phyloP scores from a whole-genome alignment of 2,113 vertebrate genomes.

The Desmodus rotundus region DNA sequence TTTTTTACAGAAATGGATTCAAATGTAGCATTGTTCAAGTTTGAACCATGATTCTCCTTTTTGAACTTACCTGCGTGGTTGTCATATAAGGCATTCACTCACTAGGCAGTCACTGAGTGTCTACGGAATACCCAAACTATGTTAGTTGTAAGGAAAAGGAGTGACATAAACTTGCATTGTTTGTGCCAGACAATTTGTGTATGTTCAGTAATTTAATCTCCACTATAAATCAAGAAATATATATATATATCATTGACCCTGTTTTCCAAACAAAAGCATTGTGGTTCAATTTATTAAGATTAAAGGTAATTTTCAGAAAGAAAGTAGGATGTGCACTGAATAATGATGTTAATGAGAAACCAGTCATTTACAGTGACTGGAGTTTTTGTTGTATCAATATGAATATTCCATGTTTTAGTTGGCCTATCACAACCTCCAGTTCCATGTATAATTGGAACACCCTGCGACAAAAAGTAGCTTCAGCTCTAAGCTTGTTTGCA shows the following conservation, averaged over 20 bases:
- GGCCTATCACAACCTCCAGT: not conserved
- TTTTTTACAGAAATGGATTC: not conserved
- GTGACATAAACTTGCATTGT: too few species aligned
- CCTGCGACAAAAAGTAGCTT: not conserved
- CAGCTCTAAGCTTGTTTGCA: not conserved
- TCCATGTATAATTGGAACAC: not conserved
- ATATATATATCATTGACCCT: not conserved
- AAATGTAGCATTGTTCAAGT: not conserved
- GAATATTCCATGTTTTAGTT: not conserved
- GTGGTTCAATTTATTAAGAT: not conserved
- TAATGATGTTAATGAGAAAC: not conserved
- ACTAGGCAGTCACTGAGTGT: not conserved
- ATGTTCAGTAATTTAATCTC: not conserved
- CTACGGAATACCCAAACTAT: not conserved
- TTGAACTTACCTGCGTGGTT: not conserved
- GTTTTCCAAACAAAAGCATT: not conserved
- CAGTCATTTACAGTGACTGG: not conserved
- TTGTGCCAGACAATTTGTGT: not conserved
- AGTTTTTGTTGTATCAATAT: not conserved
- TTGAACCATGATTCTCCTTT: not conserved
- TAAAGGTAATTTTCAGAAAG: not conserved
- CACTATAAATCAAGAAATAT: not conserved
- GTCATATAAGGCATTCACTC: not conserved
- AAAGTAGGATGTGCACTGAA: not conserved
- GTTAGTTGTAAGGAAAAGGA: not conserved